phyloP scores from a whole-genome alignment of 64 coral and sea anemone species.

The Trachythela sp. region DNA sequence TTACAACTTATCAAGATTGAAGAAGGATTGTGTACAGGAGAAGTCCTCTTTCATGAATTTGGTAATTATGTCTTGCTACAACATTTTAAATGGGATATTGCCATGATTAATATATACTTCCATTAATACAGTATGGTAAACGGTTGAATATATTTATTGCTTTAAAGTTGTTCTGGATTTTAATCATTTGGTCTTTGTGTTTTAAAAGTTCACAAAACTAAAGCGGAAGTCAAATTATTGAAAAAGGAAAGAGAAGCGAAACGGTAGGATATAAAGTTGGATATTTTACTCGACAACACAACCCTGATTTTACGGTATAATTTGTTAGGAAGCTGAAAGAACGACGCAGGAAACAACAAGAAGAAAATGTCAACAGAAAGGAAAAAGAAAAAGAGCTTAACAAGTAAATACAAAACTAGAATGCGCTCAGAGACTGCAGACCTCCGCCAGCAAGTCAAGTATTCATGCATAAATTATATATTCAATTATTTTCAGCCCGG shows the following conservation, averaged over 20 bases:
- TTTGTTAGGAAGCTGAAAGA: constrained; percentile 73
- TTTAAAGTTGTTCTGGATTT: too few relatives aligned
- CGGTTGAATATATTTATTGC: too few relatives aligned
- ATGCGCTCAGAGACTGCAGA: too few relatives aligned
- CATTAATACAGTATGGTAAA: too few relatives aligned
- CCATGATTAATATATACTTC: too few relatives aligned
- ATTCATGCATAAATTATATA: too few relatives aligned
- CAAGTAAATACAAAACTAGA: constrained; percentile 34
- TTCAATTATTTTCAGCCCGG: too few relatives aligned
- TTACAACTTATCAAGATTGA: constrained; percentile 91
- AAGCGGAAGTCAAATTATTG: constrained; percentile 37
- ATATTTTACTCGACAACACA: not conserved
- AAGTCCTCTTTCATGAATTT: constrained; percentile 84
- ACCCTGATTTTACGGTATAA: not conserved
- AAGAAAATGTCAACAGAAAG: constrained; percentile 90
- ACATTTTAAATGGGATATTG: too few relatives aligned
- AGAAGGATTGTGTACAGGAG: constrained; percentile 85
- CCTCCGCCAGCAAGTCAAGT: too few relatives aligned
- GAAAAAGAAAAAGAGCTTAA: constrained; percentile 78
- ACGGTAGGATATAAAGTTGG: constrained; percentile 1
- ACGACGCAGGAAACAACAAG: constrained; percentile 67
- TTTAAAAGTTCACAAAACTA: constrained; percentile 45
- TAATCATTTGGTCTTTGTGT: too few relatives aligned
- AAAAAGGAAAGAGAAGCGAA: constrained; percentile 39
- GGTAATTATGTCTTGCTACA: too few relatives aligned